Base-by-base conservation (phyloP, 2,888 invertebrate genomes). In the Craniophora ligustri region DNA sequence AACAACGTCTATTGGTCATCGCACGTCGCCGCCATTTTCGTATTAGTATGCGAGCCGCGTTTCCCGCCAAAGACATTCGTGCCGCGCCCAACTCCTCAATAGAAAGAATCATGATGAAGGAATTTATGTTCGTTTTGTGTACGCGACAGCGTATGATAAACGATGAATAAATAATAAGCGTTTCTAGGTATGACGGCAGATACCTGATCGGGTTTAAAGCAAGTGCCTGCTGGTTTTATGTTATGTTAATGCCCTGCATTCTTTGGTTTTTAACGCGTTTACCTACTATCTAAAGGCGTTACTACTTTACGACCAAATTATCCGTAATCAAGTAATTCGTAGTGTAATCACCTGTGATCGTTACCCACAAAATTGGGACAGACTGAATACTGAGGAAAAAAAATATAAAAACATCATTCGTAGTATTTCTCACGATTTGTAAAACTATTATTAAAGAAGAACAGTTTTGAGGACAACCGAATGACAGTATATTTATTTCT, bases 31-130 rank as follows among this genome's bases (percentile, higher is more conserved):
- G 80, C 84, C 84, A 82, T 84, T 70, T 78, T 73, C 48, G 51
- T 73, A 86, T 90, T 82, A 85, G 70, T 89, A 92, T 91, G 86
- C 92, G 57, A 54, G 69, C 72, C 83, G 76, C 84, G 87, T 86
- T 78, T 84, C 79, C 87, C 86, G 86, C 86, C 89, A 88, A 91
- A 91, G 88, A 85, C 86, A 84, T 87, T 84, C 86, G 85, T 82
- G 86, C 89, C 90, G 89, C 90, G 83, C 87, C 90, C 89, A 86
- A 79, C 82, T 79, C 78, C 67, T 85, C 88, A 85, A 91, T 89
- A 87, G 88, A 92, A 89, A 89, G 88, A 91, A 92, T 92, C 90
- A 91, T 86, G 88, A 80, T 86, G 79, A 84, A 83, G 88, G 91
- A 90, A 92, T 92, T 89, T 86, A 84, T 88, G 88, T 85, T 85